Percentiles rank a stretch among this genome's conserved stretches.
Evolutionary conservation across 2,797 vertebrate genomes (phyloP).

Genomic region (Lacerta agilis): DNA sequence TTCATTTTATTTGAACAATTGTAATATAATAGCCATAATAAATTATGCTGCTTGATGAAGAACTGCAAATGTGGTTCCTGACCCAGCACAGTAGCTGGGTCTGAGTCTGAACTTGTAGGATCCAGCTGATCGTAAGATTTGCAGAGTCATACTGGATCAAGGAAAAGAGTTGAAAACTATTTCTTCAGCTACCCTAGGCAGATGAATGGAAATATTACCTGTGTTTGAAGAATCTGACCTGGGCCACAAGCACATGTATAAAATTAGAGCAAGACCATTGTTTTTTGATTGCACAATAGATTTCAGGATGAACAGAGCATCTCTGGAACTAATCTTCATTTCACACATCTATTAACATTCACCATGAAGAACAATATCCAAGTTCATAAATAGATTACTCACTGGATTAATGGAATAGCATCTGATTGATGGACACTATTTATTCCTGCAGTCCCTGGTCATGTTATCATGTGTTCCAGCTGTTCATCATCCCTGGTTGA

Average conservation of each 20-base stretch:
- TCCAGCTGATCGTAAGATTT: neutral
- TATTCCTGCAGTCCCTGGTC: neutral
- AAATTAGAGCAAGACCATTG: neutral
- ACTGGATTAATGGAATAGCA: neutral
- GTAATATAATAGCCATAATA: slow-evolving; percentile 40
- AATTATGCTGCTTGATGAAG: neutral
- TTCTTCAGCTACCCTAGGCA: neutral
- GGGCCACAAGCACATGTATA: neutral
- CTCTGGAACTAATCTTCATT: neutral
- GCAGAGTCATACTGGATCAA: neutral
- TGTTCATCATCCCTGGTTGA: neutral
- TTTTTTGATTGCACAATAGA: neutral
- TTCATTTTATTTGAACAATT: slow-evolving; percentile 59
- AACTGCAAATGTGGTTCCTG: neutral
- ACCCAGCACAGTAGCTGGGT: neutral
- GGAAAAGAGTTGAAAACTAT: neutral
- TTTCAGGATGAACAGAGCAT: neutral
- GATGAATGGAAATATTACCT: neutral
- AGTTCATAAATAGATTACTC: neutral
- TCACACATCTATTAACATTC: neutral
- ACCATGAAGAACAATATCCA: neutral
- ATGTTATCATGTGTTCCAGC: neutral
- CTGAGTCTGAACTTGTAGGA: neutral
- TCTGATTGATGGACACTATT: neutral
- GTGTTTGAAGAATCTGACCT: neutral